phyloP scores from a whole-genome alignment of 1,140 invertebrate species.

The Tetraneura akinire region DNA sequence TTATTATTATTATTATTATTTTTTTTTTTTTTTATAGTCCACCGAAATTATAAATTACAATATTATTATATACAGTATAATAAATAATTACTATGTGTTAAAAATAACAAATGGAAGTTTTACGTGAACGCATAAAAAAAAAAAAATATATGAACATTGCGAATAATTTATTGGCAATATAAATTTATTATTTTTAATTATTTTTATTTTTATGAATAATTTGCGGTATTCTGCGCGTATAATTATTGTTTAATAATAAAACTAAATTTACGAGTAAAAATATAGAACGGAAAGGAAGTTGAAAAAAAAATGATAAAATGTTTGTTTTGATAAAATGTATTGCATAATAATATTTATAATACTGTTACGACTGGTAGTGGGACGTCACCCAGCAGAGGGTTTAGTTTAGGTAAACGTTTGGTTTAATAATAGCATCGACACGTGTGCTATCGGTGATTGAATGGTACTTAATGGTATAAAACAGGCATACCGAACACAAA shows the following conservation, averaged over 20 bases:
- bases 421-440: constrained; percentile 43
- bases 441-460: constrained; percentile 38
- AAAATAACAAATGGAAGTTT: neutral
- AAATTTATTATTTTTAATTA: neutral
- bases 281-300: neutral
- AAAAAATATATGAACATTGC: neutral
- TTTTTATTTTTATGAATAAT: constrained; percentile 11
- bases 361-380: neutral
- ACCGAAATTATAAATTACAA: neutral
- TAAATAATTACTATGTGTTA: neutral
- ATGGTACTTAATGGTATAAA: constrained; percentile 42
- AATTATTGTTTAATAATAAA: neutral
- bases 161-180: neutral
- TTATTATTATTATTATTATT: no score
- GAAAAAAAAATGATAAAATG: neutral
- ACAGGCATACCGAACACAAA: constrained; percentile 36
- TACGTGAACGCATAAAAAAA: neutral
- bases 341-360: no score
- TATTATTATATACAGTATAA: neutral
- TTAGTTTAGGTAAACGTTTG: constrained; percentile 25
- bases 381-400: neutral
- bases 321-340: neutral
- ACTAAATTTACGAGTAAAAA: neutral
- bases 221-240: neutral
- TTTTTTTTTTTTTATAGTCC: neutral